Base-by-base conservation (phyloP, 1,140 invertebrate species). In the Drosophila pallidifrons region DNA sequence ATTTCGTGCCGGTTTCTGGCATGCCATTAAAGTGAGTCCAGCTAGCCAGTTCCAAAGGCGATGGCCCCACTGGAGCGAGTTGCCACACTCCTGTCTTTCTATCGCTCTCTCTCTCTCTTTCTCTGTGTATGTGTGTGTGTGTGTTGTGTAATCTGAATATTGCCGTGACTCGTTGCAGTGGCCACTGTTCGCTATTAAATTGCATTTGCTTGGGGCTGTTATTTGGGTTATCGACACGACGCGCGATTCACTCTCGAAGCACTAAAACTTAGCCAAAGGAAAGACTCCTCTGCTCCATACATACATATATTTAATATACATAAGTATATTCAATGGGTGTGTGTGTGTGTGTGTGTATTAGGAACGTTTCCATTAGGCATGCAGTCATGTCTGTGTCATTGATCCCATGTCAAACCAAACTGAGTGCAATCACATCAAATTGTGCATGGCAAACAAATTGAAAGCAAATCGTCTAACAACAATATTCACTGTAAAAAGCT, bases 131-230 rank as follows among this genome's bases (percentile, higher is more conserved):
- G 25, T 49, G 25, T 43, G 4, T 11, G 8, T 59, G 7, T 57
- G 25, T 49, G 25, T 82, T 72, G 83, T 87, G 76, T 87, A 86
- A 87, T 87, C 76, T 87, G 76, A 86, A 88, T 86, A 88, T 87
- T 79, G 82, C 79, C 83, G 82, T 88, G 82, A 85, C 78, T 78
- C 70, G 64, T 55, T 68, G 74, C 81, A 82, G 64, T 57, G 58
- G 28, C 38, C 38, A n/a, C 43, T 67, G 47, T 41, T 76, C 30
- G 52, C 67, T 52, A 72, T 78, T 81, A 82, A 82, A 81, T 75
- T 81, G 79, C 81, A 82, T 69, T 82, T 81, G 76, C 75, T 68
- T 32, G 6, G 43, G 52, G 64, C 69, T 41, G 64, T 75, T 85
- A 79, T 79, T 87, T 86, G 79, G 79, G 82, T 86, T 87, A 86